Evolutionary conservation across 2,113 vertebrate genomes (phyloP).

Genomic region (Accipiter cooperii): DNA sequence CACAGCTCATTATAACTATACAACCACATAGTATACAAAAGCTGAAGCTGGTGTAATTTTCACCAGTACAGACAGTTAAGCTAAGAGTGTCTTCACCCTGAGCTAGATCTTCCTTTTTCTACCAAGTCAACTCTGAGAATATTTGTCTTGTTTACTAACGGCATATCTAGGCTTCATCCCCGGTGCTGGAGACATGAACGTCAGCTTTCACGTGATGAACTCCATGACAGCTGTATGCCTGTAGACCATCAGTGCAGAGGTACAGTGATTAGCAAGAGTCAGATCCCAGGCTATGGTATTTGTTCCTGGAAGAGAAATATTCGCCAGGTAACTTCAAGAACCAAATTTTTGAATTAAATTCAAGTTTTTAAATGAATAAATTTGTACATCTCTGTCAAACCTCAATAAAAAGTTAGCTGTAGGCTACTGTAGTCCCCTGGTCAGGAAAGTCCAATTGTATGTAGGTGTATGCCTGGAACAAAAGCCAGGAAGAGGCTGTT

Average conservation of each 20-base stretch:
- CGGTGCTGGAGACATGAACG: neutral
- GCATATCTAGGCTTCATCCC: neutral
- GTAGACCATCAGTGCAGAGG: neutral
- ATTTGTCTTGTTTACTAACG: neutral
- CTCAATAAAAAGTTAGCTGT: neutral
- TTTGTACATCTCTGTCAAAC: neutral
- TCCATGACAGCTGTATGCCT: neutral
- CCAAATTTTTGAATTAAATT: neutral
- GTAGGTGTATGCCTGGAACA: neutral
- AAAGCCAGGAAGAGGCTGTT: neutral
- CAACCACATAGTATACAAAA: neutral
- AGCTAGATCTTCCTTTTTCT: neutral
- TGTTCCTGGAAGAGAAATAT: neutral
- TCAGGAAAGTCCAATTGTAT: neutral
- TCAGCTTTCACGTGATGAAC: neutral
- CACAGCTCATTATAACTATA: neutral
- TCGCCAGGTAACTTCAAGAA: neutral
- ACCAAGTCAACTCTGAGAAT: neutral
- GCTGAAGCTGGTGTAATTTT: neutral
- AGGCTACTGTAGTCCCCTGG: neutral
- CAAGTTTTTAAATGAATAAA: neutral
- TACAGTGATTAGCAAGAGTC: neutral
- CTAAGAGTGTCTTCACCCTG: neutral
- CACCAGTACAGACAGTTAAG: neutral
- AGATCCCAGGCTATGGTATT: neutral